These are phyloP conservation scores for honey bee (Apis mellifera) DNA, from an alignment of 1,140 invertebrate genomes.

Conservation along the genomic window DNA sequence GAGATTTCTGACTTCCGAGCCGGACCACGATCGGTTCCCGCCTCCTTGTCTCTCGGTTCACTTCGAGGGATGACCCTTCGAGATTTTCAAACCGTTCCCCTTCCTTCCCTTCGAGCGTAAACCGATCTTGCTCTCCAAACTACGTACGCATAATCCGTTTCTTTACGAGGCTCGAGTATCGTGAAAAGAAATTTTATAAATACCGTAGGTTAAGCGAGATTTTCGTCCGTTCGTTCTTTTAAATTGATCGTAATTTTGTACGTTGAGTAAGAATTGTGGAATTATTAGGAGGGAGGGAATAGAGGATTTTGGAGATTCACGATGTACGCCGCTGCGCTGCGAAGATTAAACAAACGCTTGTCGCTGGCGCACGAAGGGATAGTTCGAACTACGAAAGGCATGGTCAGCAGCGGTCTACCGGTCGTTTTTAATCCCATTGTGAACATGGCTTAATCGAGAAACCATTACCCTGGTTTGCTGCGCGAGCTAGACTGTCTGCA, in stretches of 20 bases:
- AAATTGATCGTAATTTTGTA: background rate
- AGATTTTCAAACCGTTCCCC: background rate
- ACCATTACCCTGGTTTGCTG: slow-evolving; percentile 76
- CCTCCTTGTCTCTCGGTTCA: slow-evolving; percentile 11
- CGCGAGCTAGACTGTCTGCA: slow-evolving; percentile 70
- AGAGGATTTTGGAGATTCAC: background rate
- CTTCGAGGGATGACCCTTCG: slow-evolving; percentile 16
- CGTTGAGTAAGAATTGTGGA: background rate
- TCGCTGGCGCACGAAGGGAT: slow-evolving; percentile 63
- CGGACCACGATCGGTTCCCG: slow-evolving; percentile 44
- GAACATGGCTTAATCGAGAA: slow-evolving; percentile 78
- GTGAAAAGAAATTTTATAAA: too few relatives aligned
- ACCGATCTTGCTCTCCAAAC: background rate
- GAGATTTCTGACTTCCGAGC: slow-evolving; percentile 62
- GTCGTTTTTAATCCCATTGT: slow-evolving; percentile 80
- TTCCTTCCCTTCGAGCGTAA: background rate
- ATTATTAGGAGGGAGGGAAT: background rate
- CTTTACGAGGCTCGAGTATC: background rate
- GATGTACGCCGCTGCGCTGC: slow-evolving; percentile 14
- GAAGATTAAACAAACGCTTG: slow-evolving; percentile 54
- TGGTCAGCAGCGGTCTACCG: slow-evolving; percentile 79
- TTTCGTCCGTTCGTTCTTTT: too few relatives aligned
- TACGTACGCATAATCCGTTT: too few relatives aligned
- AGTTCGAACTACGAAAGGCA: slow-evolving; percentile 73
- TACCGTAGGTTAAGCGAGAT: too few relatives aligned